These are phyloP conservation scores for Pterocles burchelli DNA, from an alignment of 2,113 vertebrate genomes.

Conservation along the genomic window DNA sequence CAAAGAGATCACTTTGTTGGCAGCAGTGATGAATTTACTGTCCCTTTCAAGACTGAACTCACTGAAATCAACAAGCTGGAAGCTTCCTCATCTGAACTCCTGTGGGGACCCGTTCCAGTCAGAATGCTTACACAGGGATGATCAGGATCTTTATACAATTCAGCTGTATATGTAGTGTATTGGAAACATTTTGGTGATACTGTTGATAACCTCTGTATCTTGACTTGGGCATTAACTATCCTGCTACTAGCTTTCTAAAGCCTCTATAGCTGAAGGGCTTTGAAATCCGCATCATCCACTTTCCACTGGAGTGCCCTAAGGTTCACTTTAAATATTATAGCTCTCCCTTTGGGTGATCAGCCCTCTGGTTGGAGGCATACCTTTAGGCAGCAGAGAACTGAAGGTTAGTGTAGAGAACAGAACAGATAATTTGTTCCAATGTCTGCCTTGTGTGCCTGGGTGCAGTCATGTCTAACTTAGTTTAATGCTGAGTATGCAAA, in stretches of 20 bases:
- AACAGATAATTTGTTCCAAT: background rate
- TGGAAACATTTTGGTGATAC: background rate
- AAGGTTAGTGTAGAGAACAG: background rate
- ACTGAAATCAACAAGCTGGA: background rate
- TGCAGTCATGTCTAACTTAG: background rate
- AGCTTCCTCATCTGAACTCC: background rate
- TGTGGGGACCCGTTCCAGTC: background rate
- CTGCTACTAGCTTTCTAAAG: background rate
- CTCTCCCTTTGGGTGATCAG: background rate
- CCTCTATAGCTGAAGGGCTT: background rate
- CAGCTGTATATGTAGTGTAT: rapidly evolving
- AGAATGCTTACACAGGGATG: background rate
- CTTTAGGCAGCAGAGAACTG: background rate
- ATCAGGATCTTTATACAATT: background rate
- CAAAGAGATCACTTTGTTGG: background rate
- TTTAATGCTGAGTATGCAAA: background rate
- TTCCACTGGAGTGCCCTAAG: background rate
- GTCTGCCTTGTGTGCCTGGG: background rate
- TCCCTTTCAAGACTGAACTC: background rate
- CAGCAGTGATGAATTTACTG: background rate
- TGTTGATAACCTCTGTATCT: background rate
- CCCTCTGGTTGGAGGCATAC: background rate
- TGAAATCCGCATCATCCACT: background rate
- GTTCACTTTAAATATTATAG: background rate
- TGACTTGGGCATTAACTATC: background rate